These are phyloP conservation scores for Rhogogaster chlorosoma DNA, from an alignment of 2,888 invertebrate species.

Conservation along the genomic window DNA sequence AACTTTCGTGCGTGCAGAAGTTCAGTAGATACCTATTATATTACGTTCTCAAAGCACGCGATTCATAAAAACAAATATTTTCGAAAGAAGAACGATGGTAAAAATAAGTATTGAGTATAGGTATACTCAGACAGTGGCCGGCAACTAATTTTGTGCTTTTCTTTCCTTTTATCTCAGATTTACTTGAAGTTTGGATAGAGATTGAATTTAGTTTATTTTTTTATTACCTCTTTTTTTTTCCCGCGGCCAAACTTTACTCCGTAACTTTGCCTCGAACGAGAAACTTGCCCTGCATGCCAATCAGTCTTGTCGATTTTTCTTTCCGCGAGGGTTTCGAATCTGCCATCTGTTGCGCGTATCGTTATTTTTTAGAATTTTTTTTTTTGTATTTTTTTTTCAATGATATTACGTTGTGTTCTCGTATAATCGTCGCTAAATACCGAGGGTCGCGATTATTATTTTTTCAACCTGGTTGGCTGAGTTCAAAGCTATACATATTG, in stretches of 20 bases:
- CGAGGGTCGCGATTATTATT: neutral
- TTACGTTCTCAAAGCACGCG: neutral
- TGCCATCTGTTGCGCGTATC: neutral
- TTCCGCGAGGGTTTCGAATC: neutral
- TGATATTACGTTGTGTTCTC: neutral
- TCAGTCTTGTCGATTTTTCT: neutral
- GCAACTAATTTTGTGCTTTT: neutral
- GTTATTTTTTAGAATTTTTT: neutral
- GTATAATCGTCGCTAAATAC: neutral
- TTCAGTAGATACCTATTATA: neutral
- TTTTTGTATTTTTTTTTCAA: neutral
- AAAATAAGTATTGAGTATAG: neutral
- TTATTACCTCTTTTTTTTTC: neutral
- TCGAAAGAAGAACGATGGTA: neutral
- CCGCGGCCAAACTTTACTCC: neutral
- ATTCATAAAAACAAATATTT: neutral
- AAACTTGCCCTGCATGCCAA: slow-evolving; percentile 9
- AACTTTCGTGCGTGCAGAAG: neutral
- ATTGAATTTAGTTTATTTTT: neutral
- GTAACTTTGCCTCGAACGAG: neutral
- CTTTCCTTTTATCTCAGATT: neutral
- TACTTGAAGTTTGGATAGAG: neutral
- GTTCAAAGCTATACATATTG: neutral
- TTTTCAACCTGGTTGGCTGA: neutral
- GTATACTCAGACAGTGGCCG: neutral